Evolutionary conservation across 37 sponge, comb jelly and placozoan genomes (phyloP), one percentile per base, ranked within the genome.

Genomic region (Mnemiopsis leidyi): DNA sequence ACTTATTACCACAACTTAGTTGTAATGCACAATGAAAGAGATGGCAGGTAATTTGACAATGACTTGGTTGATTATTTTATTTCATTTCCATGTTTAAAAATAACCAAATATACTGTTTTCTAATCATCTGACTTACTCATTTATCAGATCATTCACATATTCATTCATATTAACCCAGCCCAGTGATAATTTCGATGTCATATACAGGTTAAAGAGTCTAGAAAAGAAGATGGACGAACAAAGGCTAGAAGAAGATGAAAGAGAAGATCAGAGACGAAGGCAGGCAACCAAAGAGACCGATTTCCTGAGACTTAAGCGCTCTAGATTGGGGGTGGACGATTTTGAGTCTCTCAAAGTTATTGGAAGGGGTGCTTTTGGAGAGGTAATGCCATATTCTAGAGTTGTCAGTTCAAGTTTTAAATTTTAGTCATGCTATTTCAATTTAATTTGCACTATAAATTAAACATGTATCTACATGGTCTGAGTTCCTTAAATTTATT

Each of bases 351-450:
- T 98, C 29, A 98, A 98, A 93, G 96, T 97, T 36, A 98, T 98
- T 24, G 99, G 99, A 3, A 61, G 99, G 93, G 99, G 99, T 13
- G 99, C 99, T 0, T 98, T 98, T 95, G 99, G 99, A 1, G 99
- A 98, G 94, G 99, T 98, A 26, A 93, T n/a, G n/a, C n/a, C n/a
- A n/a, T n/a, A n/a, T n/a, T n/a, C n/a, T n/a, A n/a, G n/a, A n/a
- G n/a, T n/a, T n/a, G n/a, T n/a, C n/a, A 68, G 69, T 73, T 73
- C 16, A 21, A 31, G 32, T 31, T 73, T 73, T 9, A 20, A 3
- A 31, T 30, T 73, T 25, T 73, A 73, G 76, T 9, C 29, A 25
- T 73, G 5, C 20, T 73, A 73, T 20, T 73, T 73, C 16, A 21
- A 31, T 31, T 7, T 73, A 31, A 31, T 73, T 21, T 83, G 34